Evolutionary conservation across 2,888 invertebrate species (phyloP).

Genomic region (Molorchus minor): DNA sequence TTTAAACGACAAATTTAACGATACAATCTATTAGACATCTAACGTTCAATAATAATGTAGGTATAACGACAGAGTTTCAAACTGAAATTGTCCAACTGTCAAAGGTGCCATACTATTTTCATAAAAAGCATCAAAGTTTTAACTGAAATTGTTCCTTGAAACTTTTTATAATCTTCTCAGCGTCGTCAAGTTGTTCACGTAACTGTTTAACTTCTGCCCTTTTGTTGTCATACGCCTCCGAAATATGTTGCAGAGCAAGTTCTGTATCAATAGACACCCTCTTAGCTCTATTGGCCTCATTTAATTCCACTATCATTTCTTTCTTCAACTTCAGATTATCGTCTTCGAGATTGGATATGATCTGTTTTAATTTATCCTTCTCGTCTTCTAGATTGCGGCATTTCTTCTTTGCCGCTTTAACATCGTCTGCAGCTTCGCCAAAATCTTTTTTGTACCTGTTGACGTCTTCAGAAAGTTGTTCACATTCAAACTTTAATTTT

Average conservation of each 20-base stretch:
- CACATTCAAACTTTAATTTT: conserved; percentile 44
- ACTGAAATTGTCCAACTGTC: too few relatives aligned
- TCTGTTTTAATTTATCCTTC: conserved; percentile 39
- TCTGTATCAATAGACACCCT: conserved; percentile 46
- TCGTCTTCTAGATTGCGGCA: conserved; percentile 43
- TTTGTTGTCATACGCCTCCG: conserved; percentile 47
- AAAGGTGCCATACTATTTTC: too few relatives aligned
- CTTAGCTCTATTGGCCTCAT: conserved; percentile 47
- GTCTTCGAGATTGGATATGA: conserved; percentile 43
- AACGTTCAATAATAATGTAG: too few relatives aligned
- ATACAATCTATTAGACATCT: too few relatives aligned
- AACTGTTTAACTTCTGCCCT: conserved; percentile 40
- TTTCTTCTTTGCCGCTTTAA: conserved; percentile 35
- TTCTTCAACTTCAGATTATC: conserved; percentile 46
- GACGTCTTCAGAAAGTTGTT: conserved; percentile 42
- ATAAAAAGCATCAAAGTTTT: background rate
- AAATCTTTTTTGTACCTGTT: conserved; percentile 41
- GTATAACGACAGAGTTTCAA: too few relatives aligned
- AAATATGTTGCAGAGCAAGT: conserved; percentile 46
- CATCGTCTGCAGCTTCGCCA: conserved; percentile 36
- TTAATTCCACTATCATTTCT: conserved; percentile 48
- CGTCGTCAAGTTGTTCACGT: conserved; percentile 44
- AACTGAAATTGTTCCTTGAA: conserved; percentile 48
- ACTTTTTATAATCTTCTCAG: conserved; percentile 41
- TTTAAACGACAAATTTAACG: too few relatives aligned